phyloP scores from a whole-genome alignment of 2,888 invertebrate genomes.

The Proisotoma minuta region DNA sequence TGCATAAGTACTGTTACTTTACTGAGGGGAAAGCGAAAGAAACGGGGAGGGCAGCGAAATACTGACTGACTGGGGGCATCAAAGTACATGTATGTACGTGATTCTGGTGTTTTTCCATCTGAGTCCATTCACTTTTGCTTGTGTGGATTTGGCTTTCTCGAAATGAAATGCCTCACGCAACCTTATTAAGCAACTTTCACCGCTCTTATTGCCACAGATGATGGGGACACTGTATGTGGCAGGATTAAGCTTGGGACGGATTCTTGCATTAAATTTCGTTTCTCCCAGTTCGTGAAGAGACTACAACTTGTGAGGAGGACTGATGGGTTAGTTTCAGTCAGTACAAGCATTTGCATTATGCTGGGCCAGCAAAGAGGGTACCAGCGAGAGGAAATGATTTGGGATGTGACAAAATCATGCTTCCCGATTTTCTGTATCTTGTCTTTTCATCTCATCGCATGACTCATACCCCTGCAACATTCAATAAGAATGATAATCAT shows the following conservation, averaged over 20 bases:
- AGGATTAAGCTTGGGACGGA: too few species aligned
- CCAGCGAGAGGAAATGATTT: background rate
- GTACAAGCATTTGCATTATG: background rate
- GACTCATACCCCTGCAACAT: background rate
- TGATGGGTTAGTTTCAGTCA: background rate
- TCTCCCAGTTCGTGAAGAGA: background rate
- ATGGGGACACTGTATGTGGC: too few species aligned
- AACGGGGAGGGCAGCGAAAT: too few species aligned
- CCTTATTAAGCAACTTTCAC: too few species aligned
- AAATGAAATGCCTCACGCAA: background rate
- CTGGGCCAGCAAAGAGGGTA: constrained; percentile 2
- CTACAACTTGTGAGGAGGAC: too few species aligned
- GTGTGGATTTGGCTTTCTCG: too few species aligned
- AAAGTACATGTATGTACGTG: too few species aligned
- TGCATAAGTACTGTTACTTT: too few species aligned
- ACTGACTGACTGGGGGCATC: too few species aligned
- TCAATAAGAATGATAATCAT: background rate
- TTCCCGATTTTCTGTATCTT: background rate
- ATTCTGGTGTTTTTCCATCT: too few species aligned
- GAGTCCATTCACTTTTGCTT: too few species aligned
- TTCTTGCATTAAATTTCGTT: constrained; percentile 1
- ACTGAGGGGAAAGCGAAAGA: too few species aligned
- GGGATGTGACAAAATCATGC: constrained; percentile 6
- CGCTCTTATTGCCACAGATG: background rate
- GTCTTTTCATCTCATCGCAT: background rate